Percentiles rank a stretch among this genome's conserved stretches.
phyloP scores from a whole-genome alignment of 2,888 invertebrate genomes.

The Epicampocera succincta region DNA sequence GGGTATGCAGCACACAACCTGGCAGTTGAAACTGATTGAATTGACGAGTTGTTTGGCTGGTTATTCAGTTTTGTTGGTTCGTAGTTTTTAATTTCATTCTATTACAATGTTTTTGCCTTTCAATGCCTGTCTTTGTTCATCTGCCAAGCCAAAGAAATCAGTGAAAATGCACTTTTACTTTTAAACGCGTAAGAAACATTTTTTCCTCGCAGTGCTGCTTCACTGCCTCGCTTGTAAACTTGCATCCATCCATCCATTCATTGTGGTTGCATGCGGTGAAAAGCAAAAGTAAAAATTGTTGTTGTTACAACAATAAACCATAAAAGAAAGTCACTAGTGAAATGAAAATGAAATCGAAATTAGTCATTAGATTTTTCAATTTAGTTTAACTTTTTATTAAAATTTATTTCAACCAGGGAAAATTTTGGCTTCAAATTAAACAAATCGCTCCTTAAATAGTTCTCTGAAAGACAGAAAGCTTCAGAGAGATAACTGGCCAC shows the following conservation, averaged over 20 bases:
- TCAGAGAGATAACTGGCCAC: background rate
- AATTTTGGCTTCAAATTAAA: constrained; percentile 14
- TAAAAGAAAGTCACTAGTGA: constrained; percentile 70
- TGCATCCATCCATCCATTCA: background rate
- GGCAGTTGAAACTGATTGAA: constrained; percentile 41
- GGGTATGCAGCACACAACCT: constrained; percentile 44
- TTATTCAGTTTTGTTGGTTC: constrained; percentile 42
- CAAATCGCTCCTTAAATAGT: background rate
- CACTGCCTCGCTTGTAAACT: constrained; percentile 67
- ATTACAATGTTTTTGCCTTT: constrained; percentile 48
- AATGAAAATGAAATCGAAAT: constrained; percentile 78
- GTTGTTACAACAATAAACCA: constrained; percentile 51
- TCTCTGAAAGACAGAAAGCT: background rate
- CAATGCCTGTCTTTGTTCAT: constrained; percentile 39
- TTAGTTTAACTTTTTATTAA: constrained; percentile 27
- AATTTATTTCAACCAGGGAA: constrained; percentile 35
- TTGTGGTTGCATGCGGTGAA: constrained; percentile 64
- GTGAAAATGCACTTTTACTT: constrained; percentile 81
- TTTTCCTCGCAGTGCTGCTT: constrained; percentile 71
- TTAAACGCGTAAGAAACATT: constrained; percentile 70
- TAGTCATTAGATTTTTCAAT: constrained; percentile 70
- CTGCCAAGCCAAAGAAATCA: constrained; percentile 75
- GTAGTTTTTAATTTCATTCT: constrained; percentile 37
- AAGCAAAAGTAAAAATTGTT: constrained; percentile 67
- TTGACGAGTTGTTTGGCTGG: constrained; percentile 67